Evolutionary conservation across 2,888 invertebrate genomes (phyloP).

Genomic region (Halocaridina rubra): DNA sequence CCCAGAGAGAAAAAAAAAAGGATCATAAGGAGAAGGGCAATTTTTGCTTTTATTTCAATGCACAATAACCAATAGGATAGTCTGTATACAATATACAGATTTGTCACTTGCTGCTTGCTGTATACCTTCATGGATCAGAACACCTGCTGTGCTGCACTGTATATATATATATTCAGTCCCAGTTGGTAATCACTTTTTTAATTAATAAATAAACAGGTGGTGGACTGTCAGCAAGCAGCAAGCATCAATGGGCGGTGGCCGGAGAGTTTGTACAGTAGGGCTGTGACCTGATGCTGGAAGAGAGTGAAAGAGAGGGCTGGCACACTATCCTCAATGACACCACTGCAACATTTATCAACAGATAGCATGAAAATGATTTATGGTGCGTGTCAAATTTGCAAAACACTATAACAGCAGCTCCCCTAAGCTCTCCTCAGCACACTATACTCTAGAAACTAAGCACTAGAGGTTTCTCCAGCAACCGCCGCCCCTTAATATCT

Average conservation of each 20-base stretch:
- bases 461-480: conserved; percentile 55
- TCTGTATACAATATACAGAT: conserved; percentile 55
- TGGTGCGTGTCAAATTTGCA: too few species aligned
- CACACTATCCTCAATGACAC: not conserved
- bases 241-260: conserved; percentile 39
- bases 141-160: too few species aligned
- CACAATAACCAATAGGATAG: conserved; percentile 59
- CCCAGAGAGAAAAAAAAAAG: conserved; percentile 50
- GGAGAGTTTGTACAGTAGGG: conserved; percentile 45
- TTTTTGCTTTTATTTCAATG: too few species aligned
- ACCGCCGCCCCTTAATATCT: conserved; percentile 49
- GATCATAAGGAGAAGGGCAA: not conserved
- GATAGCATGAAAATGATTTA: too few species aligned
- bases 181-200: conserved; percentile 49
- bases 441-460: conserved; percentile 56
- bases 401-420: conserved; percentile 26
- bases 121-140: not conserved
- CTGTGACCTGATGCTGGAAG: conserved; percentile 37
- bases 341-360: too few species aligned
- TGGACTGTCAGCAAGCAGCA: conserved; percentile 52
- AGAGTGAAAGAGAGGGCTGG: conserved; percentile 34
- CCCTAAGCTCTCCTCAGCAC: conserved; percentile 39
- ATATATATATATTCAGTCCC: too few species aligned
- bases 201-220: conserved; percentile 51
- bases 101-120: conserved; percentile 51